phyloP scores from a whole-genome alignment of 2,797 vertebrate species.

The Anabacerthia variegaticeps region DNA sequence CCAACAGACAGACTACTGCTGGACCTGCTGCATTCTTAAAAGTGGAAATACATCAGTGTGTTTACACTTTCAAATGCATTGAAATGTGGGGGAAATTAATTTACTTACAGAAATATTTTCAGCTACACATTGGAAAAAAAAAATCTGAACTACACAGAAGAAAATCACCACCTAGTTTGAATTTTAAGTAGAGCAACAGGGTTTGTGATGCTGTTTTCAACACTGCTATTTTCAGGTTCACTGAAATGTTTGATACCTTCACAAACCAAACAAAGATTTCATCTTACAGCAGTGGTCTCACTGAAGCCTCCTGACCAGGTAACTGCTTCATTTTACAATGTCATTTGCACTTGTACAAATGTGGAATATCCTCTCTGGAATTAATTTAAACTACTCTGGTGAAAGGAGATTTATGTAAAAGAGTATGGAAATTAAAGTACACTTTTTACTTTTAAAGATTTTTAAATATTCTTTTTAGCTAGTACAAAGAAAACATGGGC shows the following conservation, averaged over 20 bases:
- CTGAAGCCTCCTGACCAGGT: background rate
- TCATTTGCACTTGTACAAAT: background rate
- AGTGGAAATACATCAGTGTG: background rate
- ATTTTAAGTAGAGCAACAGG: background rate
- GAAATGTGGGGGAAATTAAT: background rate
- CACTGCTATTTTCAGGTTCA: background rate
- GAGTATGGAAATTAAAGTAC: background rate
- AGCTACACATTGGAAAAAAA: background rate
- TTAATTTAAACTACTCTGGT: background rate
- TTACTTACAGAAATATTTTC: conserved; percentile 10
- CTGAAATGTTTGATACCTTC: background rate
- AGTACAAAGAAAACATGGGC: background rate
- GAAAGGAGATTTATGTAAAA: background rate
- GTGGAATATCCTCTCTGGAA: background rate
- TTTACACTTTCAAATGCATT: background rate
- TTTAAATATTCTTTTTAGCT: background rate
- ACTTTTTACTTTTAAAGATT: background rate
- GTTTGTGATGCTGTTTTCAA: conserved; percentile 2
- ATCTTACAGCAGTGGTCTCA: background rate
- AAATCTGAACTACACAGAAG: background rate
- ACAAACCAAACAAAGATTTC: background rate
- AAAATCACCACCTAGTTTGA: background rate
- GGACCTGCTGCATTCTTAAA: background rate
- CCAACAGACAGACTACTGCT: background rate
- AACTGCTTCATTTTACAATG: background rate